A percentile compares a stretch with the other conserved stretches of the same genome.
Evolutionary conservation across 2,888 invertebrate species (phyloP).

Genomic region (Sarcophaga caerulescens): DNA sequence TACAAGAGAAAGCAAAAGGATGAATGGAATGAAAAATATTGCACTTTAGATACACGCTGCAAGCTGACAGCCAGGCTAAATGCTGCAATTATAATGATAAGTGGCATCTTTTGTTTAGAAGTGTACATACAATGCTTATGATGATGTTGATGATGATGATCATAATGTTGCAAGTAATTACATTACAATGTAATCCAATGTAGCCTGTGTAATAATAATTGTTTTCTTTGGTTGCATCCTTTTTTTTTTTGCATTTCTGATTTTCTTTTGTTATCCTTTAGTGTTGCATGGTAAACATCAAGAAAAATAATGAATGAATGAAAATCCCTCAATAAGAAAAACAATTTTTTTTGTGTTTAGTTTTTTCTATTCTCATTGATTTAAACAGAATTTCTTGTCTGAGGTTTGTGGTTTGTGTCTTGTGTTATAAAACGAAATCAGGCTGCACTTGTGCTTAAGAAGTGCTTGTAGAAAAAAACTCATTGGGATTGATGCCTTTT

Average conservation of each 20-base stretch:
- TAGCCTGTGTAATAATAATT: constrained; percentile 36
- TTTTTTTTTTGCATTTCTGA: not conserved
- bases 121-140: not conserved
- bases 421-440: not conserved
- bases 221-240: constrained; percentile 24
- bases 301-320: no score
- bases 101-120: constrained; percentile 14
- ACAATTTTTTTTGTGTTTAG: not conserved
- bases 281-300: not conserved
- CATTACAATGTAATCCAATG: constrained; percentile 10
- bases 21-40: not conserved
- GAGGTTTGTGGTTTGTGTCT: constrained; percentile 16
- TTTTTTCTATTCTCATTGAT: not conserved
- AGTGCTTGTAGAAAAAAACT: not conserved
- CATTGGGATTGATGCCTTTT: not conserved
- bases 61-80: not conserved
- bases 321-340: no score
- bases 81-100: constrained; percentile 29
- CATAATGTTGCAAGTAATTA: constrained; percentile 34
- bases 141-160: not conserved
- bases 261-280: not conserved
- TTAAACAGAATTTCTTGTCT: not conserved
- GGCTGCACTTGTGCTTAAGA: not conserved
- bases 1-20: not conserved
- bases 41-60: not conserved